Evolutionary conservation across 2,888 invertebrate genomes (phyloP), one percentile per base, ranked within the genome.

Genomic region (Drosophila quinaria): DNA sequence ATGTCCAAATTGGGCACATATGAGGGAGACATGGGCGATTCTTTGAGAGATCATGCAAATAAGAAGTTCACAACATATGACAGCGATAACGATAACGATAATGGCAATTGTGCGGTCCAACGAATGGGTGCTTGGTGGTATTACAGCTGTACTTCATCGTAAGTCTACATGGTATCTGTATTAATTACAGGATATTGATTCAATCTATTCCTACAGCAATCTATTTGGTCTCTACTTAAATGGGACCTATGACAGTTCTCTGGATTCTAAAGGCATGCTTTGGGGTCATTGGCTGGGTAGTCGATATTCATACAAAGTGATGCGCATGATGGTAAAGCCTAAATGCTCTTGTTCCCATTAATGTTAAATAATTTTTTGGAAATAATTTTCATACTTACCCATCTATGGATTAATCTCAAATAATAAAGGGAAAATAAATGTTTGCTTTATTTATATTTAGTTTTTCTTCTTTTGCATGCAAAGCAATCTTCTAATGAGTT

Each of bases 51-150:
- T 82, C 95, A 96, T 78, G 95, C 95, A 1, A 95, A 95, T 0
- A 94, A 94, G 83, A 95, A 95, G 87, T 96, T 96, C 84, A 95
- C 95, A 0, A 95, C 96, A 0, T 93, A 93, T 59, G 96, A 96
- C 84, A 91, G 93, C 49, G 96, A 96, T 88, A 95, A 95, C 68
- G 29, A 47, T 9, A 96, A 96, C 80, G 2, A 1, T 0, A 94
- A 94, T 11, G 95, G 95, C 95, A 94, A 94, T 63, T 96, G 96
- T 90, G 95, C 96, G 0, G 91, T 93, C 25, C 94, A 95, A 59
- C 95, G 95, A 74, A 94, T 94, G 3, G 96, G 96, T 0, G 95
- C 94, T 4, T 96, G 96, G 96, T 96, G 96, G 96, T 95, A 95
- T 88, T 94, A 94, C 80, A 94, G 94, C 67, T 95, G 95, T 79